A percentile compares a stretch with the other conserved stretches of the same genome.
These are phyloP conservation scores for Lasioglossum morio DNA, from an alignment of 2,888 invertebrate species.

Conservation along the genomic window DNA sequence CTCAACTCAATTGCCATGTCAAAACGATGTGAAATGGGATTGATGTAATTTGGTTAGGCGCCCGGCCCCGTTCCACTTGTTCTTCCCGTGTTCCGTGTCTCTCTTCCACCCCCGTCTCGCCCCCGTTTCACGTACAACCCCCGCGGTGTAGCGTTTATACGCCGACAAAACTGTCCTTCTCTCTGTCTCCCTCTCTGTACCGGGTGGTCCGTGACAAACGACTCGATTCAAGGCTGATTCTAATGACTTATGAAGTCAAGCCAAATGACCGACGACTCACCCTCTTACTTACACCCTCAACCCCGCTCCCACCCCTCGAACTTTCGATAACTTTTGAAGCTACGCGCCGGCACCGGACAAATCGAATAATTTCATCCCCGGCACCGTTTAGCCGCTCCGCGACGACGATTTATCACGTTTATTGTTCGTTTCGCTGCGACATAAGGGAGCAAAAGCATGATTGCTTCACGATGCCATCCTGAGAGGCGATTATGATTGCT, in stretches of 20 bases:
- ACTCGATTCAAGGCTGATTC: constrained; percentile 81
- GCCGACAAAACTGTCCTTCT: constrained; percentile 49
- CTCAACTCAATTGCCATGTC: constrained; percentile 83
- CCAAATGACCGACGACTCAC: constrained; percentile 81
- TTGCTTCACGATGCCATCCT: constrained; percentile 48
- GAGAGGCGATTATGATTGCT: constrained; percentile 61
- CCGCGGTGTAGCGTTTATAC: constrained; percentile 53
- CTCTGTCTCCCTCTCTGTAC: constrained; percentile 49
- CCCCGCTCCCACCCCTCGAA: constrained; percentile 35
- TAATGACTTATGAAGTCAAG: constrained; percentile 85
- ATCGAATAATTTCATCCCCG: constrained; percentile 78
- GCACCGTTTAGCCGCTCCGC: constrained; percentile 56
- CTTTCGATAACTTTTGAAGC: constrained; percentile 72
- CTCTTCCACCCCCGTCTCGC: constrained; percentile 10
- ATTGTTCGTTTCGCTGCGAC: constrained; percentile 49
- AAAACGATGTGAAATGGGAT: constrained; percentile 85
- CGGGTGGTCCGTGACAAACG: constrained; percentile 78
- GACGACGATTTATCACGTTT: constrained; percentile 62
- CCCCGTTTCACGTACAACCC: constrained; percentile 23
- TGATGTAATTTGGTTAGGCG: constrained; percentile 84
- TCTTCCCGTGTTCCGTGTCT: constrained; percentile 32
- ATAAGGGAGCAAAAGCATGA: constrained; percentile 26
- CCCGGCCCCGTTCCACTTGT: constrained; percentile 45
- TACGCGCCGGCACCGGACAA: constrained; percentile 61
- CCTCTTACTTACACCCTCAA: constrained; percentile 42